Evolutionary conservation across 2,113 vertebrate species (phyloP), one percentile per base, ranked within the genome.

Genomic region (Siphamia tubifer): DNA sequence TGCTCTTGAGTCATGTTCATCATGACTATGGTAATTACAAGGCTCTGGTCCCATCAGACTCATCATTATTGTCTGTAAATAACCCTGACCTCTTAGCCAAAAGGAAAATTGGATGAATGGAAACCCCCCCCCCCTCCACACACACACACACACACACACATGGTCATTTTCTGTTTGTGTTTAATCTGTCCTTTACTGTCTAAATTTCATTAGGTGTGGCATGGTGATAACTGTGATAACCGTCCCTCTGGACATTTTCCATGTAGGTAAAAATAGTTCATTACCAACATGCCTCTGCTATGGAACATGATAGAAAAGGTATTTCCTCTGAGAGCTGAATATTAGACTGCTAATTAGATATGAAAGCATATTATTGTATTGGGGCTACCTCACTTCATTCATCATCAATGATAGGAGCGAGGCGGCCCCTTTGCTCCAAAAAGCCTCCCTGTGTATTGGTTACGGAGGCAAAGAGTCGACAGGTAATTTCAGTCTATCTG

Each of bases 291-390:
- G 25, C 32, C 52, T 68, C 36, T 52, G 34, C 43, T 72, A 52
- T 60, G 62, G 27, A 51, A 72, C 42, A 36, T 23, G 24, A 72
- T 74, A 48, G 19, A 52, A 61, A 53, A 35, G 28, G 47, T 67
- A 83, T 83, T 87, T 87, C 88, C 86, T 85, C 16, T 12, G 88
- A 85, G 86, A 60, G 43, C 61, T 83, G 70, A 65, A 82, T 80
- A 81, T 88, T 89, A 84, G 68, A 79, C 49, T 66, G 24, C 64
- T 87, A 84, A 91, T 91, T 89, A 86, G 77, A 89, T 89, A 81
- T 77, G 66, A 80, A 85, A 74, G 76, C 68, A 68, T 75, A 83
- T 81, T 83, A 84, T 85, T 83, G 72, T 80, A 71, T 77, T 82
- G 51, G 78, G 64, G 61, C 32, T 68, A 68, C 74, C 72, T 73